Evolutionary conservation across 2,888 invertebrate species (phyloP).

Genomic region (Zelleria hepariella): DNA sequence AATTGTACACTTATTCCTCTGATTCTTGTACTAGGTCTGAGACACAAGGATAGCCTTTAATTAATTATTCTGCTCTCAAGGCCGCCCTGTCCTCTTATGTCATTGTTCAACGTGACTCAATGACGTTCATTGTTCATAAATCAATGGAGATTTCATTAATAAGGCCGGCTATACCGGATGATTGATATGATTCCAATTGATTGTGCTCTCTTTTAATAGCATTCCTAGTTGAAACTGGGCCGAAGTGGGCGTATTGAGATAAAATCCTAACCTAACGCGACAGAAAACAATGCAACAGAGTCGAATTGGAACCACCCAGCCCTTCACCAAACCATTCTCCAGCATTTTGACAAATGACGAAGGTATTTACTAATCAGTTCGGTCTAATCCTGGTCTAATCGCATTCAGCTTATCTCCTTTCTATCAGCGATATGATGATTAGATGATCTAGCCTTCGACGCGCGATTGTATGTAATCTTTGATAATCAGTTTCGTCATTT

Average conservation of each 20-base stretch:
- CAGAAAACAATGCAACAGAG: background rate
- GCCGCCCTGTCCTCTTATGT: background rate
- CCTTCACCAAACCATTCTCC: background rate
- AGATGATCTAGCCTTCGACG: too few species aligned
- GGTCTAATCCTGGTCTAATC: too few species aligned
- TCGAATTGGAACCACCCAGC: background rate
- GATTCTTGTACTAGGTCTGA: background rate
- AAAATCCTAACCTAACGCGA: too few species aligned
- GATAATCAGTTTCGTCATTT: too few species aligned
- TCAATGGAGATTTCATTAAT: background rate
- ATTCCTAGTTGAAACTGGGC: too few species aligned
- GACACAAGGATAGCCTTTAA: background rate
- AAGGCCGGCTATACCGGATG: background rate
- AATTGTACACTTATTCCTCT: too few species aligned
- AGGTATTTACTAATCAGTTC: too few species aligned
- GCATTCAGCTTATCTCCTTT: too few species aligned
- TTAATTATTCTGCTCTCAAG: background rate
- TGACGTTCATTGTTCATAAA: background rate
- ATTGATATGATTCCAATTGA: background rate
- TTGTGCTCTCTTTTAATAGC: too few species aligned
- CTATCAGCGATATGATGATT: too few species aligned
- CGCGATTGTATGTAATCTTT: too few species aligned
- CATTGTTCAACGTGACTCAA: background rate
- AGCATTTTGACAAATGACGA: background rate
- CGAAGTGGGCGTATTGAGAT: too few species aligned